These are phyloP conservation scores for Globicephala melas DNA, from an alignment of 2,113 vertebrate genomes.

Conservation along the genomic window DNA sequence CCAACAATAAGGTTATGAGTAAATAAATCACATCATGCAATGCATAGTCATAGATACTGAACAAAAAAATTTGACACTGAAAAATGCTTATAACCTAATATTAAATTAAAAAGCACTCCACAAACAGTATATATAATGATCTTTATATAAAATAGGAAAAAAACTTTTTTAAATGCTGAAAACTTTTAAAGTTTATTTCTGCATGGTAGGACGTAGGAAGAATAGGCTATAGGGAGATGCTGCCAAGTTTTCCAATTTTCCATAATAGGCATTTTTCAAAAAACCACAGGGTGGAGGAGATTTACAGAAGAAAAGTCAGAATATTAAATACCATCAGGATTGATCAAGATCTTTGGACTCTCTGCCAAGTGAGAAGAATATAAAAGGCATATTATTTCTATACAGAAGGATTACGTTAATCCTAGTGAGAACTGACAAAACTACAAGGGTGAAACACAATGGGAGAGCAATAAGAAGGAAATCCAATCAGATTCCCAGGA, in stretches of 20 bases:
- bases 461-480: constrained; percentile 31
- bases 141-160: background rate
- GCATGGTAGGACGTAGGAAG: background rate
- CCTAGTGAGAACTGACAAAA: constrained; percentile 36
- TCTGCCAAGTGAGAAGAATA: background rate
- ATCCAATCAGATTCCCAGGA: constrained; percentile 43
- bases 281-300: background rate
- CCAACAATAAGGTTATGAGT: constrained; percentile 18
- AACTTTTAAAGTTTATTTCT: background rate
- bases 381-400: constrained; percentile 41
- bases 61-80: background rate
- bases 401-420: constrained; percentile 39
- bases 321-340: constrained; percentile 13
- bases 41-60: background rate
- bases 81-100: background rate
- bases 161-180: background rate
- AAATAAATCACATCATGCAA: background rate
- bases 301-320: constrained; percentile 18
- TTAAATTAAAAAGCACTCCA: background rate
- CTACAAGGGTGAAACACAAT: constrained; percentile 3
- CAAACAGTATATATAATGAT: background rate
- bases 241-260: constrained; percentile 28
- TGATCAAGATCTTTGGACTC: constrained; percentile 16
- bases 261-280: background rate
- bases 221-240: background rate